phyloP scores from a whole-genome alignment of 2,888 invertebrate genomes.

The Galerucella calmariensis region DNA sequence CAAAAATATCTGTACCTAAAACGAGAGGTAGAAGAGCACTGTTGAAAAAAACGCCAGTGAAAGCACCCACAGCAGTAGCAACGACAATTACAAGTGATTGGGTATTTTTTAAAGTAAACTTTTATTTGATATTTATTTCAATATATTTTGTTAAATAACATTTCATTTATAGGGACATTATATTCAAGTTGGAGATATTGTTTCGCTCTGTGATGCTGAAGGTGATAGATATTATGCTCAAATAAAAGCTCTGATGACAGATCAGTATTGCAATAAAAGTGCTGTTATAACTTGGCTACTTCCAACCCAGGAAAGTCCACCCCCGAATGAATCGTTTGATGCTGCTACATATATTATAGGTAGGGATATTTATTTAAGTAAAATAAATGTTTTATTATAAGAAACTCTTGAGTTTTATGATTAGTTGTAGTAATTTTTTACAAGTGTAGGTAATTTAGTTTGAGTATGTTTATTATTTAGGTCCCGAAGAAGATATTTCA shows the following conservation, averaged over 20 bases:
- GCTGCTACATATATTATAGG: slow-evolving; percentile 91
- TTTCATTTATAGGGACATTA: slow-evolving; percentile 72
- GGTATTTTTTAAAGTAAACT: slow-evolving; percentile 76
- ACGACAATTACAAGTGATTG: slow-evolving; percentile 84
- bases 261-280: slow-evolving; percentile 94
- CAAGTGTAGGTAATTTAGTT: too few relatives aligned
- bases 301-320: slow-evolving; percentile 84
- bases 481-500: slow-evolving; percentile 91
- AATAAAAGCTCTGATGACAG: slow-evolving; percentile 87
- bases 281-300: slow-evolving; percentile 92
- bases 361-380: slow-evolving; percentile 55
- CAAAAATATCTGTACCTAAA: slow-evolving; percentile 67
- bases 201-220: slow-evolving; percentile 82
- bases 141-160: not conserved
- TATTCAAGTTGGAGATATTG: slow-evolving; percentile 91
- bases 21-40: slow-evolving; percentile 82
- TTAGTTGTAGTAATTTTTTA: too few relatives aligned
- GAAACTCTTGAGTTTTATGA: too few relatives aligned
- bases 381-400: too few relatives aligned
- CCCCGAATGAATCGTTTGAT: slow-evolving; percentile 83
- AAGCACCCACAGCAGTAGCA: slow-evolving; percentile 83
- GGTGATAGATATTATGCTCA: slow-evolving; percentile 89
- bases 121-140: not conserved
- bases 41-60: slow-evolving; percentile 82
- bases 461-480: slow-evolving; percentile 62